A percentile compares a stretch with the other conserved stretches of the same genome.
phyloP scores from a whole-genome alignment of 2,888 invertebrate genomes.

The Caenorhabditis imperialis region DNA sequence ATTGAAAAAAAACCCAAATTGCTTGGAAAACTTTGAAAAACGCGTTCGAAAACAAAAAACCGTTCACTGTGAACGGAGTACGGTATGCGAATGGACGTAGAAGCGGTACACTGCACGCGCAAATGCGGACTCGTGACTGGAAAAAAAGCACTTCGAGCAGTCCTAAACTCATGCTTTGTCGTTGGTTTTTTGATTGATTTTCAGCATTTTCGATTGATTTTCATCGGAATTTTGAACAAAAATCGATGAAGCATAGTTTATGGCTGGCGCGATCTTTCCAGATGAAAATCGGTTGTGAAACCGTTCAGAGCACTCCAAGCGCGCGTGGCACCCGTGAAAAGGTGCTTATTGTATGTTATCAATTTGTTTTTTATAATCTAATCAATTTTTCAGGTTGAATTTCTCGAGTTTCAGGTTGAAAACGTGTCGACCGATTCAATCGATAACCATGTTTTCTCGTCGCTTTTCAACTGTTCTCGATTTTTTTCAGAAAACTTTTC shows the following conservation, averaged over 20 bases:
- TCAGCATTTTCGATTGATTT: background rate
- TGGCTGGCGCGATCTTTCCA: background rate
- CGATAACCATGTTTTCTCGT: background rate
- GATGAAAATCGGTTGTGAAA: too few species aligned
- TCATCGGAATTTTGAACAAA: background rate
- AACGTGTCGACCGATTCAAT: background rate
- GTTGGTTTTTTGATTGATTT: background rate
- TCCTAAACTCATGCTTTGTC: conserved; percentile 20
- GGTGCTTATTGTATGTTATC: too few species aligned
- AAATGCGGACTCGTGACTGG: conserved; percentile 1
- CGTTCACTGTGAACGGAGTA: background rate
- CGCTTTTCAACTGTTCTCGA: too few species aligned
- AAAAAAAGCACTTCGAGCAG: conserved; percentile 1
- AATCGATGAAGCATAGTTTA: conserved; percentile 16
- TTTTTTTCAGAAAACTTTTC: too few species aligned
- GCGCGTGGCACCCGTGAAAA: too few species aligned
- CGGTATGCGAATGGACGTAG: conserved; percentile 6
- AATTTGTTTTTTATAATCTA: background rate
- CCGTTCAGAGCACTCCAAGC: too few species aligned
- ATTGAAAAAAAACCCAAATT: background rate
- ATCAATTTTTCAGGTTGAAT: background rate
- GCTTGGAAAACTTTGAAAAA: conserved; percentile 8
- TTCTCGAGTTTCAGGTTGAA: background rate
- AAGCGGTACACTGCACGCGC: background rate
- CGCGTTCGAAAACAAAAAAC: background rate